Percentiles rank a stretch among this genome's conserved stretches.
Evolutionary conservation across 2,113 vertebrate species (phyloP).

Genomic region (Etheostoma cragini): DNA sequence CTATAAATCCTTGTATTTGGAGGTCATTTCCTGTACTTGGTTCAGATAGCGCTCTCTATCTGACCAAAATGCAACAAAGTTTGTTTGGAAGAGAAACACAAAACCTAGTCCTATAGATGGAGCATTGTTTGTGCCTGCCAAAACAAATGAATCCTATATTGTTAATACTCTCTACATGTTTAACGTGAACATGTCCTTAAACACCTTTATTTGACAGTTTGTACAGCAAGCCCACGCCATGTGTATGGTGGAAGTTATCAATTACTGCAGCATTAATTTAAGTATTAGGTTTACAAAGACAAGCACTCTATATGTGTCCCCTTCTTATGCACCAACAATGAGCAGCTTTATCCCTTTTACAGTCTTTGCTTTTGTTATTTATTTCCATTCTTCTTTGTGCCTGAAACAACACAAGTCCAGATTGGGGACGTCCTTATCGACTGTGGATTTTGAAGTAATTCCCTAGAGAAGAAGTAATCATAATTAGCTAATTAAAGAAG

Average conservation of each 20-base stretch:
- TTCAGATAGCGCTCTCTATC: slow-evolving; percentile 14
- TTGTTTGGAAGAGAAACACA: slow-evolving; percentile 22
- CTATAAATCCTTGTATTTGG: slow-evolving; percentile 21
- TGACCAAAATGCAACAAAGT: background rate
- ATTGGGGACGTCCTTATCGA: slow-evolving; percentile 31
- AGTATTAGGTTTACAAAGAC: slow-evolving; percentile 5
- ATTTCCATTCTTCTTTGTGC: slow-evolving; percentile 28
- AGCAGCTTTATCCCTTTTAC: background rate
- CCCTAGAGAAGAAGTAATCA: slow-evolving; percentile 49
- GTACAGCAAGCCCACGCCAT: background rate
- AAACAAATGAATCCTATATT: background rate
- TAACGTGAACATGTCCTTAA: background rate
- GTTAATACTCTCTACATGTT: background rate
- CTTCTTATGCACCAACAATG: background rate
- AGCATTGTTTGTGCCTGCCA: background rate
- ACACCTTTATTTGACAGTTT: slow-evolving; percentile 2
- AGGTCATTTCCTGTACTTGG: slow-evolving; percentile 37
- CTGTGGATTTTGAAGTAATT: slow-evolving; percentile 30
- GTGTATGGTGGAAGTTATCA: background rate
- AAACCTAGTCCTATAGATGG: slow-evolving; percentile 8
- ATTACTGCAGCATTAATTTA: background rate
- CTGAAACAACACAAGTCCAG: slow-evolving; percentile 36
- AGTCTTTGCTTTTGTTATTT: slow-evolving; percentile 20
- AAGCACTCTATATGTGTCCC: background rate
- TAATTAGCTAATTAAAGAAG: slow-evolving; percentile 72